phyloP scores from a whole-genome alignment of 1,140 invertebrate species.

The Brachionus paranguensis region DNA sequence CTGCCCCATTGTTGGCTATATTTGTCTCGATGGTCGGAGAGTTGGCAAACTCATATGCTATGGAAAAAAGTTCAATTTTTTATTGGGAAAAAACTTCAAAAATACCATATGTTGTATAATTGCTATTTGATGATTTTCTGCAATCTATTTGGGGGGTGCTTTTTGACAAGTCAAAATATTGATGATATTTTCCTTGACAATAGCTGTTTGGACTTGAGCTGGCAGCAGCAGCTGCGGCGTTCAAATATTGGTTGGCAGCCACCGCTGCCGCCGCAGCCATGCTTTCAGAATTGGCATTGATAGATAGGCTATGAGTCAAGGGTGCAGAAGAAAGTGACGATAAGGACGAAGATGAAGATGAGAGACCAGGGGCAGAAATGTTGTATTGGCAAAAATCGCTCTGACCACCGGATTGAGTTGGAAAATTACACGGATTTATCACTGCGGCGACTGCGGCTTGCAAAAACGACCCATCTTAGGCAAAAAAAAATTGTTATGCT shows the following conservation, averaged over 20 bases:
- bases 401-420: not conserved
- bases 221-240: not conserved
- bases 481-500: not conserved
- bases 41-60: not conserved
- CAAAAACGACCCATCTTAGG: slow-evolving; percentile 9
- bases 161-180: slow-evolving; percentile 25
- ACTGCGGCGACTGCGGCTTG: not conserved
- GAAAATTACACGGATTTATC: slow-evolving; percentile 10
- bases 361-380: not conserved
- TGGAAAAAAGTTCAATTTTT: not conserved
- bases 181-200: slow-evolving; percentile 14
- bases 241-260: slow-evolving; percentile 39
- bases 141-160: not conserved
- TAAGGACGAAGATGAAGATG: not conserved
- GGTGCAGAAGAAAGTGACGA: not conserved
- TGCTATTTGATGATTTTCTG: not conserved
- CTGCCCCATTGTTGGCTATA: not conserved
- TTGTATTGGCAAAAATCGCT: not conserved
- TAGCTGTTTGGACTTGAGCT: not conserved
- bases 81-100: not conserved
- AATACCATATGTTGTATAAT: not conserved
- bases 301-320: not conserved
- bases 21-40: not conserved
- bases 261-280: slow-evolving; percentile 20
- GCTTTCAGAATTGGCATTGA: not conserved